Percentiles rank a stretch among this genome's conserved stretches.
phyloP scores from a whole-genome alignment of 2,888 invertebrate species.

The Luffia ferchaultella region DNA sequence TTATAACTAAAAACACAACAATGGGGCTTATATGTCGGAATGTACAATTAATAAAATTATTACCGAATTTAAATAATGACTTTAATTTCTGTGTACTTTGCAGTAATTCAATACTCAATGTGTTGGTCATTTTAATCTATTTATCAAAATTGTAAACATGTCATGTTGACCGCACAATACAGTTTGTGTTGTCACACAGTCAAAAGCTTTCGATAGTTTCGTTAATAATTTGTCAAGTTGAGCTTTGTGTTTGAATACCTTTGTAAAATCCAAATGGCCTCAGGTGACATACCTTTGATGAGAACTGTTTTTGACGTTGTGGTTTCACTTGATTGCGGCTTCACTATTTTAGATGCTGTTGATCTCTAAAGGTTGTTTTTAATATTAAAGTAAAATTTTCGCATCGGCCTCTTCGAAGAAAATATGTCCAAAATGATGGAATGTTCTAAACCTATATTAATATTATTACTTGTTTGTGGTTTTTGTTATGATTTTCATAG shows the following conservation, averaged over 20 bases:
- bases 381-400: neutral
- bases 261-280: neutral
- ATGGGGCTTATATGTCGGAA: too few species aligned
- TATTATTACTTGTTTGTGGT: neutral
- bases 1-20: too few species aligned
- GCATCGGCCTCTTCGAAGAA: neutral
- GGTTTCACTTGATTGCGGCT: too few species aligned
- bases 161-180: neutral
- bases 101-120: too few species aligned
- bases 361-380: too few species aligned
- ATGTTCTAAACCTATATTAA: neutral
- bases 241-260: neutral
- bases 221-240: neutral
- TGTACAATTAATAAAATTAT: too few species aligned
- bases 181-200: neutral
- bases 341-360: too few species aligned
- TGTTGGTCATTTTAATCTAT: neutral
- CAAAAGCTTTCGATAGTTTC: neutral
- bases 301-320: neutral
- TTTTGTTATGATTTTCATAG: constrained; percentile 2
- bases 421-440: neutral
- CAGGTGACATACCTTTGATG: neutral
- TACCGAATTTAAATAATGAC: too few species aligned
- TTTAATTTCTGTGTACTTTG: too few species aligned
- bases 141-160: neutral